phyloP scores from a whole-genome alignment of 2,113 vertebrate genomes.

The Podiceps cristatus region DNA sequence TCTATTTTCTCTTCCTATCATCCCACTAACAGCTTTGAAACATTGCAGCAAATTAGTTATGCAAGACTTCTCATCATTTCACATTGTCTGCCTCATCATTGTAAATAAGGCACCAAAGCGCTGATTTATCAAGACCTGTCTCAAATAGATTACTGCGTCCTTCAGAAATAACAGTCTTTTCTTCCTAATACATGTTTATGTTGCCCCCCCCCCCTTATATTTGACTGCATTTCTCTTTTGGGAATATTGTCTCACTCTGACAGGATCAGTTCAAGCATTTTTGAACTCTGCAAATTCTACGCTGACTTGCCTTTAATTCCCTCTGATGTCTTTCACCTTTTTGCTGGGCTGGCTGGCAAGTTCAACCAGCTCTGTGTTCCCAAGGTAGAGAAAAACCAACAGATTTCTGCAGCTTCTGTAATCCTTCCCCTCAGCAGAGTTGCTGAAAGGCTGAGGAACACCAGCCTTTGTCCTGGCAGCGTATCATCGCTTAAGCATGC shows the following conservation, averaged over 20 bases:
- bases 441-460: constrained; percentile 26
- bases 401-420: background rate
- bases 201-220: background rate
- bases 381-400: background rate
- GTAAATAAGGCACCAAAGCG: constrained; percentile 17
- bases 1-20: constrained; percentile 42
- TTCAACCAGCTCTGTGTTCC: background rate
- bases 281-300: background rate
- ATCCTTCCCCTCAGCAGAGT: background rate
- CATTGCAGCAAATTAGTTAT: constrained; percentile 46
- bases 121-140: constrained; percentile 26
- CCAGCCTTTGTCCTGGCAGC: background rate
- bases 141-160: constrained; percentile 25
- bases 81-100: constrained; percentile 13
- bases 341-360: background rate
- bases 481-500: background rate
- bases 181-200: background rate
- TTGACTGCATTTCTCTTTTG: background rate
- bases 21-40: constrained; percentile 42
- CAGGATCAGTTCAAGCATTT: background rate
- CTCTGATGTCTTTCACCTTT: background rate
- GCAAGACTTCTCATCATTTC: constrained; percentile 50
- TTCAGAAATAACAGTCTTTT: background rate
- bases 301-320: background rate
- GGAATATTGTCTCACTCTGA: background rate